Conservation (phyloP, 2,888 invertebrate genomes). For the Eupithecia tripunctaria region DNA sequence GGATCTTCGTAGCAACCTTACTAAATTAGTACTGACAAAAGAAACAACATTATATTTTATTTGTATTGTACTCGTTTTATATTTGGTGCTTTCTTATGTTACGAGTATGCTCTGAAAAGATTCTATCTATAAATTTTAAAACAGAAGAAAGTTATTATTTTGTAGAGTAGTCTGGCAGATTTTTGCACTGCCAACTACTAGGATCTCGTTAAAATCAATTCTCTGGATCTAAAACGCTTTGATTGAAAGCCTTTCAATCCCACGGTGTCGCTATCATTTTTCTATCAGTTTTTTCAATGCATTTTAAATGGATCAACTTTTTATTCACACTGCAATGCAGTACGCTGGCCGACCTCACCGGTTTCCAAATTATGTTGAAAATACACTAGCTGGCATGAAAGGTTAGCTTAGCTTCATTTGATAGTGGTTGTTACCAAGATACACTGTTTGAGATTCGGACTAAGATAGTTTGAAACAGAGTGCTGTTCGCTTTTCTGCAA, state of each 20-base stretch:
- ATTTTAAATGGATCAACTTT: constrained; percentile 14
- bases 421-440: constrained; percentile 48
- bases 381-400: constrained; percentile 60
- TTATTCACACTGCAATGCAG: constrained; percentile 17
- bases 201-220: neutral
- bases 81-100: neutral
- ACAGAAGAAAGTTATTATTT: neutral
- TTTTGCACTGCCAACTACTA: neutral
- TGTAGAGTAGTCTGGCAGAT: neutral
- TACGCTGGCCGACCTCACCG: constrained; percentile 77
- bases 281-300: constrained; percentile 8
- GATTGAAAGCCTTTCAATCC: constrained; percentile 44
- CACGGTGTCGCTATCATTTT: constrained; percentile 21
- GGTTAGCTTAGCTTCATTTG: constrained; percentile 53
- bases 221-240: neutral
- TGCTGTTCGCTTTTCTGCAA: constrained; percentile 28
- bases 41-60: neutral
- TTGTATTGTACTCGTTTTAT: too few species aligned
- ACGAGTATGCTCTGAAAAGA: neutral
- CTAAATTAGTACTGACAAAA: neutral
- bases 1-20: neutral
- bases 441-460: constrained; percentile 23
- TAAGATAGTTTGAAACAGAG: constrained; percentile 14
- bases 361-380: constrained; percentile 74
- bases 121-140: neutral